Conservation (phyloP, 1,140 invertebrate genomes). For the Aphidius gifuensis region DNA sequence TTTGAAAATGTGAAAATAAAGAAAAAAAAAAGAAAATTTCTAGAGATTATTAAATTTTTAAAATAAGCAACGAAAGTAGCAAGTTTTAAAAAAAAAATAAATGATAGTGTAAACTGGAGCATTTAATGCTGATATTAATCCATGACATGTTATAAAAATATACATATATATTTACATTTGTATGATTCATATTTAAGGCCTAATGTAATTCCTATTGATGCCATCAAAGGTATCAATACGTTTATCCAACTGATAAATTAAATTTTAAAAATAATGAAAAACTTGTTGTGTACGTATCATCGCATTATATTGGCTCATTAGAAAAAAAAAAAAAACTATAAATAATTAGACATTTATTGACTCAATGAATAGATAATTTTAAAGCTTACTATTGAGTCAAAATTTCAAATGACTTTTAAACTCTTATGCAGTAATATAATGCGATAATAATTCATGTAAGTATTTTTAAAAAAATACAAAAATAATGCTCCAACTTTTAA, state of each 20-base stretch:
- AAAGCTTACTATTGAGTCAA: no score
- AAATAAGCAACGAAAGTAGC: no score
- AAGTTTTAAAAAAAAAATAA: no score
- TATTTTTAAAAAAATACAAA: no score
- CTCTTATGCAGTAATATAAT: no score
- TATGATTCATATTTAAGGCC: neutral
- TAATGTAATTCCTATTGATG: no score
- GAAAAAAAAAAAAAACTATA: constrained; percentile 12
- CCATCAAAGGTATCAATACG: neutral
- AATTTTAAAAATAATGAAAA: neutral
- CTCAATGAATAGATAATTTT: neutral
- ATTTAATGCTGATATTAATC: constrained; percentile 23
- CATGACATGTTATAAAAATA: constrained; percentile 14
- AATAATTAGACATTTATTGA: no score
- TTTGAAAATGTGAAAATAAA: neutral
- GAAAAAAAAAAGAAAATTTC: neutral
- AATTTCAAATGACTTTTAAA: no score
- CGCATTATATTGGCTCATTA: neutral
- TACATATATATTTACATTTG: constrained; percentile 26
- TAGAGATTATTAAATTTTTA: no score
- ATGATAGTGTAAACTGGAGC: constrained; percentile 7
- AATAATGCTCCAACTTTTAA: no score
- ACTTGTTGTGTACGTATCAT: no score
- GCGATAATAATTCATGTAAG: no score
- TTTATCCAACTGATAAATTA: neutral